Evolutionary conservation across 2,888 invertebrate genomes (phyloP), one percentile per base, ranked within the genome.

Genomic region (Dicranocentrus wangi): DNA sequence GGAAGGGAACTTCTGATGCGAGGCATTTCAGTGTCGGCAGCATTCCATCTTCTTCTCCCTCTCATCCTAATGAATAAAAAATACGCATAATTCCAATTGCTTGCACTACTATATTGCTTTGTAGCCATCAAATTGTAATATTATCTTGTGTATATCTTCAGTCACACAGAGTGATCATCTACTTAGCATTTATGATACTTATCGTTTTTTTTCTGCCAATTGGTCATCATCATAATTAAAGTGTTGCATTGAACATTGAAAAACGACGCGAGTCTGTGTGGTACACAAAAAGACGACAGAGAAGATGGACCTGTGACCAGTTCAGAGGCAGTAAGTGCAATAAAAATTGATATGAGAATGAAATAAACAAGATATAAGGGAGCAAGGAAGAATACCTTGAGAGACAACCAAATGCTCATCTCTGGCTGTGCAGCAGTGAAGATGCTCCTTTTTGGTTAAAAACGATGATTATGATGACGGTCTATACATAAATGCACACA

Each of bases 151-250:
- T 21, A 55, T 63, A 63, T 21, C 42, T 19, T 39, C 39, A 5
- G 21, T 60, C 10, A 5, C 47, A n/a, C 63, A 8, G 42, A 27
- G 23, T 19, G 8, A 42, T 39, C 66, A 66, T 60, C 60, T 60
- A 58, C 55, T 75, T 73, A 73, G 42, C 63, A 73, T 75, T 75
- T 75, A 66, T 55, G 73, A 75, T 75, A 55, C 58, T 75, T 66
- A 75, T 75, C 73, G n/a, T n/a, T 65, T 63, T 55, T 73, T 73
- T 51, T 75, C 55, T 75, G 65, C 53, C 66, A 75, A 66, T 65
- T 66, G 66, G 65, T 66, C 65, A 66, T 75, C 65, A 66, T 66
- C 65, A 66, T 75, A 75, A 75, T 75, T 65, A 75, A 65, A 65
- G 73, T 66, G 73, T 55, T 66, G 73, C 65, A 75, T 75, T 65